Evolutionary conservation across 2,113 vertebrate genomes (phyloP), one percentile per base, ranked within the genome.

Genomic region (Gopherus evgoodei): DNA sequence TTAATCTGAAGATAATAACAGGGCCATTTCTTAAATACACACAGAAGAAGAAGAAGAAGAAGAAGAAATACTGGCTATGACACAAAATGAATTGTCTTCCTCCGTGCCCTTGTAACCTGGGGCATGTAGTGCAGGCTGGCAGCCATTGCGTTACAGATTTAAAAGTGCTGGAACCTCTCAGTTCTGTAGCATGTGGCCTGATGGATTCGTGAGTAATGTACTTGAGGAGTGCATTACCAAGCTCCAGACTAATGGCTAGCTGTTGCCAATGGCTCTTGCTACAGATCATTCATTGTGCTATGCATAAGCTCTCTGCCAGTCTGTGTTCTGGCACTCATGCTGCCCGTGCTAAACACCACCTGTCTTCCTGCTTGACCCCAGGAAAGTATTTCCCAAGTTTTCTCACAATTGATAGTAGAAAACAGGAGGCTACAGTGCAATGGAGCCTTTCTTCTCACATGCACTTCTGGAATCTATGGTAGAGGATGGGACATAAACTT

Each of bases 171-270:
- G 99, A 99, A 99, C 99, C 99, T 99, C 99, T 99, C 97, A 38
- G 98, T 98, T 98, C 98, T 96, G 96, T 98, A 98, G 98, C 97
- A 98, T 98, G 98, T 98, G 99, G 98, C 99, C 99, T 99, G 99
- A 99, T 99, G 98, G 99, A 99, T 99, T 99, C 98, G 98, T 99
- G 99, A 99, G 99, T 99, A 99, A 99, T 99, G 99, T 98, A 99
- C 99, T 99, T 96, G 95, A 98, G 98, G 98, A 98, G 98, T 98
- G 98, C 98, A 99, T 99, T 99, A 99, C 98, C 96, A 97, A 98
- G 98, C 93, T 98, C 98, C 98, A 98, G 98, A 99, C 98, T 99
- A 99, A 99, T 99, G 99, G 99, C 99, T 98, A 99, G 98, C 98
- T 98, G 98, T 99, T 97, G 98, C 99, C 99, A 97, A 97, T 99